Conservation (phyloP, 2,888 invertebrate genomes). For the Cephus pygmeus region DNA sequence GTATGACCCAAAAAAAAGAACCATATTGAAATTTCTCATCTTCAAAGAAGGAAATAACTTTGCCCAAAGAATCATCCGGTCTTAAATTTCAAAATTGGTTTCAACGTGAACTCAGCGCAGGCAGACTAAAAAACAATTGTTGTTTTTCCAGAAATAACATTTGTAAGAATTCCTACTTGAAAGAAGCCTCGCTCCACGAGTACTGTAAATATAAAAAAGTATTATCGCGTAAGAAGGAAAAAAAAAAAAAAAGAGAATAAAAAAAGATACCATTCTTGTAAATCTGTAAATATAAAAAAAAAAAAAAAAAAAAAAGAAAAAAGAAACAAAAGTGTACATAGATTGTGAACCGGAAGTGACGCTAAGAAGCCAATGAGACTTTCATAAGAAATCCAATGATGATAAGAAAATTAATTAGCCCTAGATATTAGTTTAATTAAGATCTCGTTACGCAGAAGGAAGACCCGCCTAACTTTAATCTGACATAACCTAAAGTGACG, state of each 20-base stretch:
- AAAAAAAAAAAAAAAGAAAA: too few species aligned
- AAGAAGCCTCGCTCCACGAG: not conserved
- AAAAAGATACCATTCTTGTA: not conserved
- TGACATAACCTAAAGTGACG: not conserved
- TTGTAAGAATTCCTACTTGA: not conserved
- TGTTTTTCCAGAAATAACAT: not conserved
- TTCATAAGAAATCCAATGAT: not conserved
- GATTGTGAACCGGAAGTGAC: not conserved
- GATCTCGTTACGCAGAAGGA: not conserved
- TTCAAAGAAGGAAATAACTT: not conserved
- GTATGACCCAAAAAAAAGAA: not conserved
- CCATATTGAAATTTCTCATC: not conserved
- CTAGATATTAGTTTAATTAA: not conserved
- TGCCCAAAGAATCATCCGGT: not conserved
- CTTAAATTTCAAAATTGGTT: not conserved
- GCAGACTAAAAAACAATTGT: not conserved
- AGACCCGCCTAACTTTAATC: not conserved
- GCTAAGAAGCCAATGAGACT: not conserved
- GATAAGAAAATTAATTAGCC: not conserved
- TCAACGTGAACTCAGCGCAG: fast-evolving
- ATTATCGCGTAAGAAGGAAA: not conserved
- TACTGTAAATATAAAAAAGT: not conserved
- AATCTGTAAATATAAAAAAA: not conserved
- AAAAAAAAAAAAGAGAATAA: too few species aligned
- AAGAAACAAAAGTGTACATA: not conserved